A percentile compares a stretch with the other conserved stretches of the same genome.
phyloP scores from a whole-genome alignment of 1,140 invertebrate species.

The Penaeus vannamei region DNA sequence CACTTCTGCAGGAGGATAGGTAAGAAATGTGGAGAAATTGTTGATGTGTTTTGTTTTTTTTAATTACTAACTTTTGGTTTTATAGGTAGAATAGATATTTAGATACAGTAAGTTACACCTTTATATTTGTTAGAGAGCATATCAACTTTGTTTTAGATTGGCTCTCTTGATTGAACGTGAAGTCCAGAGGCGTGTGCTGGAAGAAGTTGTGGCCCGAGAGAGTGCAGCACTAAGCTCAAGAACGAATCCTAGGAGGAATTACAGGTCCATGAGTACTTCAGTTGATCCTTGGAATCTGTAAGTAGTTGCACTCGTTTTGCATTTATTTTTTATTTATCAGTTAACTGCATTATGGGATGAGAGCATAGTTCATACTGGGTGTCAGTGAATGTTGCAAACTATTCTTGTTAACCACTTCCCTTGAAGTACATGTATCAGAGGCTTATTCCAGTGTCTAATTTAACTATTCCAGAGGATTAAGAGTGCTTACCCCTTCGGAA shows the following conservation, averaged over 20 bases:
- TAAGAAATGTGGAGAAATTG: conserved; percentile 16
- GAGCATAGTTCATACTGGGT: not conserved
- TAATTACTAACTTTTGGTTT: not conserved
- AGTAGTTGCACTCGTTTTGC: not conserved
- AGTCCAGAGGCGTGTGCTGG: conserved; percentile 72
- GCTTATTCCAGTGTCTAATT: not conserved
- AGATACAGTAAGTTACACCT: not conserved
- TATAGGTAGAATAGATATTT: not conserved
- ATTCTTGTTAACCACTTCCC: too few species aligned
- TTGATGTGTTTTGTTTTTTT: not conserved
- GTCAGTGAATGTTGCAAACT: not conserved
- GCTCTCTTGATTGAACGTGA: conserved; percentile 72
- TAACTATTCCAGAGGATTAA: conserved; percentile 42
- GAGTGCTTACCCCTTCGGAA: conserved; percentile 52
- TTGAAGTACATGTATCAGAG: too few species aligned
- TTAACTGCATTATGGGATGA: not conserved
- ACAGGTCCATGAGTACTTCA: conserved; percentile 54
- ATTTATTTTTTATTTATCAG: not conserved
- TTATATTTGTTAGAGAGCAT: not conserved
- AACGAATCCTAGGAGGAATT: conserved; percentile 17
- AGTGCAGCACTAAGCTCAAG: conserved; percentile 51
- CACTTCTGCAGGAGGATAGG: conserved; percentile 48
- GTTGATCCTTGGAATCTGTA: conserved; percentile 53
- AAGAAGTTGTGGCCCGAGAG: conserved; percentile 70
- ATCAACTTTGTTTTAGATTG: conserved; percentile 65